phyloP scores from a whole-genome alignment of 2,797 vertebrate genomes.

The Oreortyx pictus region DNA sequence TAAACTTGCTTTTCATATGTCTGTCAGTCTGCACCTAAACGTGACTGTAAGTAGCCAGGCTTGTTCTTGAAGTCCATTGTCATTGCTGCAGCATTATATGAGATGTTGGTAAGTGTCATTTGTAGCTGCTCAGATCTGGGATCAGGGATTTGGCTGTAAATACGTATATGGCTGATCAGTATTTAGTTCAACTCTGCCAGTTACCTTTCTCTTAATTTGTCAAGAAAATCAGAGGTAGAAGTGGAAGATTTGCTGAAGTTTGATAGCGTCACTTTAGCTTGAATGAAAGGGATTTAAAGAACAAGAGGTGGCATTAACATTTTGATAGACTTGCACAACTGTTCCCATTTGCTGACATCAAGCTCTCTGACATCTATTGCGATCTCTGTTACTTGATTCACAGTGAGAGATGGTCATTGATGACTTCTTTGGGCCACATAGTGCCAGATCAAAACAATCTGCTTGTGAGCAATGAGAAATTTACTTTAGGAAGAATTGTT shows the following conservation, averaged over 20 bases:
- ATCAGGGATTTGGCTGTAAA: background rate
- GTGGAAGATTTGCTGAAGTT: background rate
- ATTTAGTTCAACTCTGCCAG: background rate
- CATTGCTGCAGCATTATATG: background rate
- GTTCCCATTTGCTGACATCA: background rate
- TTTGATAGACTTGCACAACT: background rate
- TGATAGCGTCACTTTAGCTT: background rate
- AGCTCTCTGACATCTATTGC: rapidly evolving
- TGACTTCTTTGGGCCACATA: background rate
- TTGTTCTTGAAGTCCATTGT: background rate
- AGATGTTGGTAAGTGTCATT: background rate
- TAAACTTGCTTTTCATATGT: background rate
- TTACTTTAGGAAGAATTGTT: background rate
- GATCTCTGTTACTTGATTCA: background rate
- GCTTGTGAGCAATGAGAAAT: background rate
- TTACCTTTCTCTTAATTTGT: background rate
- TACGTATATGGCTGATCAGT: background rate
- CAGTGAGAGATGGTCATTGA: background rate
- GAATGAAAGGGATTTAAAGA: rapidly evolving
- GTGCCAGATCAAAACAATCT: background rate
- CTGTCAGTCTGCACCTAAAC: background rate
- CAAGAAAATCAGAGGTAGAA: background rate
- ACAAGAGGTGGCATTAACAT: rapidly evolving
- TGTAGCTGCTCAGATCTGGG: background rate
- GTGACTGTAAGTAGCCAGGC: no score